Conservation (phyloP, 2,888 invertebrate species). For the Volucella inanis region DNA sequence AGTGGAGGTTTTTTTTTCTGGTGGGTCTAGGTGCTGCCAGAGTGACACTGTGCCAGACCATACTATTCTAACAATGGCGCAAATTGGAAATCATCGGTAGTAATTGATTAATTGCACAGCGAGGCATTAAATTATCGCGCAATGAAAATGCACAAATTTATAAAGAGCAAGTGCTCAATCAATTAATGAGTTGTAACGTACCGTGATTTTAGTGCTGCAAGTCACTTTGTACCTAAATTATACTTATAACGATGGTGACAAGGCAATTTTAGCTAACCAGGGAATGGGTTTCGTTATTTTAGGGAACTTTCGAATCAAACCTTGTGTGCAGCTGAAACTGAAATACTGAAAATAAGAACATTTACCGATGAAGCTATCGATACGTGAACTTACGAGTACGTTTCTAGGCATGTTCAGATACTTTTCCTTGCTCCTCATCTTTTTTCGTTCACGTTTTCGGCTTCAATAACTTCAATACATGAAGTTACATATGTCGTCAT, state of each 20-base stretch:
- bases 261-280: no score
- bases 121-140: slow-evolving; percentile 45
- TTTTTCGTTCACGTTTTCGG: no score
- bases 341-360: no score
- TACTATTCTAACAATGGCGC: slow-evolving; percentile 31
- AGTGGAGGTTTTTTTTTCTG: background rate
- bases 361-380: no score
- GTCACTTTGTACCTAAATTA: background rate
- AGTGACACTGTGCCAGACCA: slow-evolving; percentile 16
- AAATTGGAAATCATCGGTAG: slow-evolving; percentile 36
- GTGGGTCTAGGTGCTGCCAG: background rate
- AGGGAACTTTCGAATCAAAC: no score
- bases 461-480: no score
- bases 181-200: slow-evolving; percentile 42
- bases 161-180: slow-evolving; percentile 9
- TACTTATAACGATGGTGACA: slow-evolving; percentile 23
- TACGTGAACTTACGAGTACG: no score
- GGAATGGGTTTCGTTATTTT: no score
- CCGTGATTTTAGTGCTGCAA: background rate
- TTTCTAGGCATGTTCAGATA: no score
- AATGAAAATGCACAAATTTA: slow-evolving; percentile 53
- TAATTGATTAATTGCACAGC: slow-evolving; percentile 60
- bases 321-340: no score
- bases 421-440: no score
- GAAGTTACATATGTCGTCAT: no score